These are phyloP conservation scores for Heliornis fulica DNA, from an alignment of 2,113 vertebrate species.

Conservation along the genomic window DNA sequence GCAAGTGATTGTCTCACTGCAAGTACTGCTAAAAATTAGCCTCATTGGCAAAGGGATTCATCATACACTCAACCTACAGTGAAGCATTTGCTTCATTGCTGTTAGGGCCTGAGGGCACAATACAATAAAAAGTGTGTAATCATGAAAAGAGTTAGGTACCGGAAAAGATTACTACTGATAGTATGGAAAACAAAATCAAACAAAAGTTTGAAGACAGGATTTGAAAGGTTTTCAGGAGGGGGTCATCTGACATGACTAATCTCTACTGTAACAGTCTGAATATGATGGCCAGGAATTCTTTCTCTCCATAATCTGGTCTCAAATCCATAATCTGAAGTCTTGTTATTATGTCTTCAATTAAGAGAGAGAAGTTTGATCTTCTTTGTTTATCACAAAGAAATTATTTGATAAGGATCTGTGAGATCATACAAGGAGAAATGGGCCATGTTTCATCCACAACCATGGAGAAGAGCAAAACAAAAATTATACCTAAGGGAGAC, in stretches of 20 bases:
- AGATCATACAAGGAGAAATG: neutral
- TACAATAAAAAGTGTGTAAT: neutral
- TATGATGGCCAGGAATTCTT: neutral
- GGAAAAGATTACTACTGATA: conserved; percentile 7
- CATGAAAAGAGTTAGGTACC: neutral
- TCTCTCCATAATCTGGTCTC: neutral
- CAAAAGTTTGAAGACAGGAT: neutral
- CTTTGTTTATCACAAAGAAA: neutral
- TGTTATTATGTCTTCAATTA: neutral
- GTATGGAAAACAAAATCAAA: neutral
- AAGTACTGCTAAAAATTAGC: neutral
- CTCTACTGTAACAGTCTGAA: neutral
- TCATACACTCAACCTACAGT: neutral
- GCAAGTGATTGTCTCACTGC: neutral
- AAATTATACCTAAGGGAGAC: neutral
- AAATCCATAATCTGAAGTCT: neutral
- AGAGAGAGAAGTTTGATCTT: neutral
- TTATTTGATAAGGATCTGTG: neutral
- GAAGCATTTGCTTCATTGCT: neutral
- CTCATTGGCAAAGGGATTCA: neutral
- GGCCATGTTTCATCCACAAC: neutral
- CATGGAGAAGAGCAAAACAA: neutral
- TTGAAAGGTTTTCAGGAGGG: neutral
- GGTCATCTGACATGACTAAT: neutral
- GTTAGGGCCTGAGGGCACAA: neutral